Evolutionary conservation across 2,113 vertebrate genomes (phyloP).

Genomic region (Pluvialis apricaria): DNA sequence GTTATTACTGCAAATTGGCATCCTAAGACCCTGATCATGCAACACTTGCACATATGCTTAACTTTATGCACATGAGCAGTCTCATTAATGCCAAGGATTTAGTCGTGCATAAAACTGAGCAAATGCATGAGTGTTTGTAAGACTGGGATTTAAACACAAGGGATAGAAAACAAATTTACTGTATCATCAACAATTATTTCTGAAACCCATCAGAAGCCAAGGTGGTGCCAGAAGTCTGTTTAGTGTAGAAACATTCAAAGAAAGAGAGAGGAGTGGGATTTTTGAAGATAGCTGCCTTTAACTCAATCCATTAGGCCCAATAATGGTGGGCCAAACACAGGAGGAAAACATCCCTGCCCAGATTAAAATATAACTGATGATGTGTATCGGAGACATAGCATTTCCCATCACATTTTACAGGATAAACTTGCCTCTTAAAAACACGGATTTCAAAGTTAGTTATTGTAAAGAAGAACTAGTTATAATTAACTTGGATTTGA

Average conservation of each 20-base stretch:
- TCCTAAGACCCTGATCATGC: conserved; percentile 51
- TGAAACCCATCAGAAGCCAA: conserved; percentile 44
- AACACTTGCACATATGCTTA: conserved; percentile 57
- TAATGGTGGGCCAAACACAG: background rate
- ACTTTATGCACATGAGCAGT: conserved; percentile 60
- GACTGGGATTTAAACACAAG: conserved; percentile 54
- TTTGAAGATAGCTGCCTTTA: background rate
- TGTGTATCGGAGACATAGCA: background rate
- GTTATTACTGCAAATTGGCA: conserved; percentile 62
- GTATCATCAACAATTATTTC: conserved; percentile 67
- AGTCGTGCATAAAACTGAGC: conserved; percentile 51
- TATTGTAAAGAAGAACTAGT: background rate
- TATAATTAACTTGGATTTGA: background rate
- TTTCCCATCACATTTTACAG: background rate
- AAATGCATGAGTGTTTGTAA: conserved; percentile 33
- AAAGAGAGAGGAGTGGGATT: background rate
- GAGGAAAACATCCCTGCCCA: background rate
- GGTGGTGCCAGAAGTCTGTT: conserved; percentile 18
- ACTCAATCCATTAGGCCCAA: background rate
- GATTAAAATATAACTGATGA: background rate
- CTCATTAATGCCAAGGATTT: conserved; percentile 45
- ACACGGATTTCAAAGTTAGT: background rate
- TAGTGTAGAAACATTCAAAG: background rate
- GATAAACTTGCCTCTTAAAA: background rate
- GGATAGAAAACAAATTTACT: conserved; percentile 61